These are phyloP conservation scores for Tokudaia muenninki DNA, from an alignment of 2,797 vertebrate species.

Conservation along the genomic window DNA sequence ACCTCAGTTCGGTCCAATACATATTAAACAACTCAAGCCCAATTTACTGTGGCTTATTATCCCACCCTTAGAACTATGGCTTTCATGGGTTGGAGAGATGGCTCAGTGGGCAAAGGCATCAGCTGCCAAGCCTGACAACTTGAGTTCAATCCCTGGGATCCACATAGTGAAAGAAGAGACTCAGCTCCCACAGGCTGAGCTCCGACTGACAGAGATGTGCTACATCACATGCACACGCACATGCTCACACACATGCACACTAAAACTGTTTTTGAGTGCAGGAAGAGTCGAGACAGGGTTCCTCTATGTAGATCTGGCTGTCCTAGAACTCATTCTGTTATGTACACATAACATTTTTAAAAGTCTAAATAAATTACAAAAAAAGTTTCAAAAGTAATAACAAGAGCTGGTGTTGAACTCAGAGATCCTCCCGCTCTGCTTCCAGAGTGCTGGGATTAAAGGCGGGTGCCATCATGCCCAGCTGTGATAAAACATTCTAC, in stretches of 20 bases:
- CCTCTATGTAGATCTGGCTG: too few relatives aligned
- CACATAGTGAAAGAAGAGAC: not conserved
- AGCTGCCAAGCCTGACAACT: not conserved
- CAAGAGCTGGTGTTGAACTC: not conserved
- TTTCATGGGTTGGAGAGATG: not conserved
- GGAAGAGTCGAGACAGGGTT: too few relatives aligned
- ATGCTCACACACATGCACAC: too few relatives aligned
- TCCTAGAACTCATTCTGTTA: not conserved
- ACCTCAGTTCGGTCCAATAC: not conserved
- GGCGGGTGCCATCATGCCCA: not conserved
- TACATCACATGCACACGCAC: too few relatives aligned
- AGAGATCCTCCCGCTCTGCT: too few relatives aligned
- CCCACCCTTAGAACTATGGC: slow-evolving; percentile 23
- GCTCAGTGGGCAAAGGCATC: not conserved
- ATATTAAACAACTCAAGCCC: slow-evolving; percentile 18
- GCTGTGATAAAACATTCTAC: not conserved
- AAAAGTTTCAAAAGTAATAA: not conserved
- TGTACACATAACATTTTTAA: not conserved
- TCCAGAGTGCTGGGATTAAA: not conserved
- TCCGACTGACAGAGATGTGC: not conserved
- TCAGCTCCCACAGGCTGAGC: not conserved
- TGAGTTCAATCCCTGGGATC: not conserved
- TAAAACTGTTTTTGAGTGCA: too few relatives aligned
- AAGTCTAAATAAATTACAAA: not conserved
- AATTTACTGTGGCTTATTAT: not conserved